Evolutionary conservation across 30 jellyfish, hydroid and myxozoan species (phyloP).

Genomic region (Turritopsis dohrnii): DNA sequence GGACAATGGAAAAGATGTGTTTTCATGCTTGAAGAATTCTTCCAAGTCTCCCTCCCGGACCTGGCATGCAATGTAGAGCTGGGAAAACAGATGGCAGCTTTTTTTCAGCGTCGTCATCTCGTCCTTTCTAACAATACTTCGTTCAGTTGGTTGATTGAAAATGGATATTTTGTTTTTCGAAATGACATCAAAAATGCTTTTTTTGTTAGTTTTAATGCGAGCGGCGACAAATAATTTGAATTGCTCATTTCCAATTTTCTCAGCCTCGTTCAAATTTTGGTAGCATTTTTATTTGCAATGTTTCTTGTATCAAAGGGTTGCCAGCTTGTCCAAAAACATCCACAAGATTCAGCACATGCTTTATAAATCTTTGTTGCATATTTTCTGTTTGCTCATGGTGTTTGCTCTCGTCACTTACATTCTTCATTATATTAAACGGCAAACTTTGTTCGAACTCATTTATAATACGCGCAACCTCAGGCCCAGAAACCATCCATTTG

Average conservation of each 20-base stretch:
- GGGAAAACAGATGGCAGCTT: conserved; percentile 41
- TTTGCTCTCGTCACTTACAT: conserved; percentile 4
- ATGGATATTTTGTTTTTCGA: conserved; percentile 19
- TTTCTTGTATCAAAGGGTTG: conserved; percentile 45
- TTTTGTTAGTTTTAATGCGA: conserved; percentile 10
- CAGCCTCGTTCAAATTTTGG: conserved; percentile 9
- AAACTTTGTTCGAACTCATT: conserved; percentile 24
- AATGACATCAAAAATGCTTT: conserved; percentile 21
- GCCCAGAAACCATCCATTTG: conserved; percentile 42
- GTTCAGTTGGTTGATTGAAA: conserved; percentile 22
- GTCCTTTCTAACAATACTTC: neutral
- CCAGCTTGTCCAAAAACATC: conserved; percentile 26
- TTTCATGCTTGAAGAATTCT: too few species aligned
- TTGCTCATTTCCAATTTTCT: conserved; percentile 27
- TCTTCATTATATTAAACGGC: neutral
- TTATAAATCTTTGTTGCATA: conserved; percentile 28
- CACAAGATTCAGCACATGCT: conserved; percentile 31
- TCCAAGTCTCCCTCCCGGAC: conserved; percentile 52
- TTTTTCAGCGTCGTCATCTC: conserved; percentile 34
- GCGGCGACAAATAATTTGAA: conserved; percentile 19
- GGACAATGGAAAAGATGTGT: too few species aligned
- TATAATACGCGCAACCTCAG: conserved; percentile 35
- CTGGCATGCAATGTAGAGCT: conserved; percentile 49
- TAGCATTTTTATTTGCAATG: conserved; percentile 16
- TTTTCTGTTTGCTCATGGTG: conserved; percentile 37